These are phyloP conservation scores for Phalloptychus januarius DNA, from an alignment of 2,797 vertebrate species.

Conservation along the genomic window DNA sequence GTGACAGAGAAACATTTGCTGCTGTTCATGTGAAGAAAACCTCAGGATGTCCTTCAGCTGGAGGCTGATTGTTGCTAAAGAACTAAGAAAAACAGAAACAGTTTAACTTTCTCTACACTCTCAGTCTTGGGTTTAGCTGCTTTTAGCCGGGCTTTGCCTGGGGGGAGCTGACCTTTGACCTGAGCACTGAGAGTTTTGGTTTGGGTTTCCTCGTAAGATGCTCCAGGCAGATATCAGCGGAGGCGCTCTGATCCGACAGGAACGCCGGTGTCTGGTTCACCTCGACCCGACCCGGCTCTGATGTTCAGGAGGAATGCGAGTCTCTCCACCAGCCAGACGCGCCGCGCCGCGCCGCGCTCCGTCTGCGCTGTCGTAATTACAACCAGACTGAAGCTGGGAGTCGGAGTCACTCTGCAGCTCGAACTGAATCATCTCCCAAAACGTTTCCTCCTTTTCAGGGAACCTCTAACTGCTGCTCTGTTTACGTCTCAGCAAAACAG, in stretches of 20 bases:
- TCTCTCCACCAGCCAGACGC: slow-evolving; percentile 23
- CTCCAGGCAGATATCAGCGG: slow-evolving; percentile 13
- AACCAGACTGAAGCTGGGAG: slow-evolving; percentile 56
- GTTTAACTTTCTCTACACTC: neutral
- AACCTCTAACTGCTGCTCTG: neutral
- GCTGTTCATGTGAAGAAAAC: neutral
- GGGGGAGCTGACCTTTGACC: slow-evolving; percentile 38
- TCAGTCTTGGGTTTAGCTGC: neutral
- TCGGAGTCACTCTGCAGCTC: slow-evolving; percentile 18
- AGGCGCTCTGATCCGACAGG: neutral
- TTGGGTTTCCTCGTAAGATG: slow-evolving; percentile 17
- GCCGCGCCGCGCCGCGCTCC: slow-evolving; percentile 25
- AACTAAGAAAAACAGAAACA: neutral
- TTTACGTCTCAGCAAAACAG: neutral
- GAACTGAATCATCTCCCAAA: slow-evolving; percentile 22
- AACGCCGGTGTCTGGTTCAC: slow-evolving; percentile 26
- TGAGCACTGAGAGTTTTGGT: neutral
- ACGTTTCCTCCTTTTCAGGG: neutral
- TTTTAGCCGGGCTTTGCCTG: neutral
- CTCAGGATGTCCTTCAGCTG: neutral
- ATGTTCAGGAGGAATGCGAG: slow-evolving; percentile 46
- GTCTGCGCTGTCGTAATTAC: slow-evolving; percentile 52
- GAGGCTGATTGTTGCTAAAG: neutral
- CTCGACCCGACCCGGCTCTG: slow-evolving; percentile 34
- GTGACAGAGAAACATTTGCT: neutral